Conservation (phyloP, 2,888 invertebrate genomes). For the Flexamia atlantica region DNA sequence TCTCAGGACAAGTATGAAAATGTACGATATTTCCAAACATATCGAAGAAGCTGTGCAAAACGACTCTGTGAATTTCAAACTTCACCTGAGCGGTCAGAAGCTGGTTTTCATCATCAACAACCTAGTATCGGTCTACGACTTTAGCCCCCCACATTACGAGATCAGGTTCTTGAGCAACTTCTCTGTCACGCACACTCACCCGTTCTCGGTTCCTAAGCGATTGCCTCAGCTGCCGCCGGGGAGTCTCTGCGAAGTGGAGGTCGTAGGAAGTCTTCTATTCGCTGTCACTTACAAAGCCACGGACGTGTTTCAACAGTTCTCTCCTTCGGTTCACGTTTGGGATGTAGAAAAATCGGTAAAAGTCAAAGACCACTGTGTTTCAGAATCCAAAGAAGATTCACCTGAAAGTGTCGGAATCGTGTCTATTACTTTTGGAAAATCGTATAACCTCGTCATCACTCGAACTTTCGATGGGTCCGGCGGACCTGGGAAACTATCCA, state of each 20-base stretch:
- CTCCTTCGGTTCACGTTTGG: constrained; percentile 51
- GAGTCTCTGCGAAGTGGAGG: constrained; percentile 34
- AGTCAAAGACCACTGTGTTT: constrained; percentile 49
- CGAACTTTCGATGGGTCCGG: not conserved
- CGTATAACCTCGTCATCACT: constrained; percentile 4
- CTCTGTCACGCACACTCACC: constrained; percentile 34
- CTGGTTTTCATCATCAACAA: constrained; percentile 39
- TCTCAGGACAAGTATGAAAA: constrained; percentile 20
- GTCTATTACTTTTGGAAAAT: not conserved
- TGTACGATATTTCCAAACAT: constrained; percentile 41
- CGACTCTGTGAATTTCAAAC: constrained; percentile 20
- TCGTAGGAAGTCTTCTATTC: constrained; percentile 17
- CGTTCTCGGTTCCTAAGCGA: constrained; percentile 24
- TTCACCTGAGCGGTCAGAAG: constrained; percentile 28
- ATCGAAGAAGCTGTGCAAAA: constrained; percentile 51
- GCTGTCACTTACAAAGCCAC: constrained; percentile 32
- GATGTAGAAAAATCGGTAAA: constrained; percentile 2
- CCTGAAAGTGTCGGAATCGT: not conserved
- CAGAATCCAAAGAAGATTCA: constrained; percentile 11
- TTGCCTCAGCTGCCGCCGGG: constrained; percentile 17
- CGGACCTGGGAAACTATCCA: not conserved
- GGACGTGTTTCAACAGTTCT: constrained; percentile 38
- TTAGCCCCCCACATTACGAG: constrained; percentile 16
- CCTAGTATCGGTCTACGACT: constrained; percentile 39
- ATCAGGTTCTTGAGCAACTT: constrained; percentile 19